Evolutionary conservation across 2,888 invertebrate genomes (phyloP), one percentile per base, ranked within the genome.

Genomic region (Cylloceria caligata): DNA sequence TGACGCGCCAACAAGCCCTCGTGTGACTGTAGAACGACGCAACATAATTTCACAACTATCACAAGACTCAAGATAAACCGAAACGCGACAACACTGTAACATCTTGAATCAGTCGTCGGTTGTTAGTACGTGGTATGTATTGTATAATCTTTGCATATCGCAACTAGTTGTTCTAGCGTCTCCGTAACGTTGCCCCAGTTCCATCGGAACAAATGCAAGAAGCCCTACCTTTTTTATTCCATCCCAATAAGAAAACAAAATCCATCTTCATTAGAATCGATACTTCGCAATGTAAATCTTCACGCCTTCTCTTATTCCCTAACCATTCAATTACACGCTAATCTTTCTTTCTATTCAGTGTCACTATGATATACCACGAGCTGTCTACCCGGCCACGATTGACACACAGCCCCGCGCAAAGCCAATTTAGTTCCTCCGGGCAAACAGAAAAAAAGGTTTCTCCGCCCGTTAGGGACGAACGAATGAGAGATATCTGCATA

Each of bases 401-500:
- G 9, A 39, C 4, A 13, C n/a, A 3, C 42, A n/a, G 1, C 42
- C 27, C 13, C 13, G 0, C 11, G 9, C 24, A 49, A 39, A 52
- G 39, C 34, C 19, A 60, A 49, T 39, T 36, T 9, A 64, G 16
- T 39, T 62, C 27, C 30, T 57, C 47, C 21, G 13, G 19, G 34
- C 36, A 16, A 45, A 67, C n/a, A 57, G 52, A 52, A 67, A 30
- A 13, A 24, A 16, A 67, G 19, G 27, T 16, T 42, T 68, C 36
- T 57, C 47, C 47, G 30, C 42, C 67, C 30, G 34, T 60, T 67
- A 34, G 36, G 27, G 34, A 13, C 24, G 52, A 52, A 24, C 24
- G 52, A 52, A 42, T 24, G 42, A 57, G 57, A 45, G 81, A 85
- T 86, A 90, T 90, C 89, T 90, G 87, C 90, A 89, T 90, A 88